These are phyloP conservation scores for Cardiocondyla obscurior DNA, from an alignment of 1,140 invertebrate species.

Conservation along the genomic window DNA sequence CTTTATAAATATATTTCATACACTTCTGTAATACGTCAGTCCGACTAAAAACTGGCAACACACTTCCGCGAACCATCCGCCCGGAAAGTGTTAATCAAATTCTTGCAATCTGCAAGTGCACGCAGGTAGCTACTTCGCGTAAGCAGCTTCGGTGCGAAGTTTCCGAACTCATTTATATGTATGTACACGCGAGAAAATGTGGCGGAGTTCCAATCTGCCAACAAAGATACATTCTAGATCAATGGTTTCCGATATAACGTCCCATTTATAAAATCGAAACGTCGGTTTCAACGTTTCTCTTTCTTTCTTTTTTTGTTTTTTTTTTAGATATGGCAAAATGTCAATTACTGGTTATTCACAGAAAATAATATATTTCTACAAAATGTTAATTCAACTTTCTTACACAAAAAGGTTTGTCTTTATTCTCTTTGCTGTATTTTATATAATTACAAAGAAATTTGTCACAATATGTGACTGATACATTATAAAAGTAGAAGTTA, in stretches of 20 bases:
- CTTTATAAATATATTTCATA: slow-evolving; percentile 14
- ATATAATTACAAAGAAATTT: slow-evolving; percentile 34
- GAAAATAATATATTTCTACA: slow-evolving; percentile 45
- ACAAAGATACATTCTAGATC: slow-evolving; percentile 8
- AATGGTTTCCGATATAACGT: not conserved
- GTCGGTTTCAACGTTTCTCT: not conserved
- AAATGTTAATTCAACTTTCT: slow-evolving; percentile 53
- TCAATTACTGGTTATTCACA: slow-evolving; percentile 25
- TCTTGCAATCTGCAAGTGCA: slow-evolving; percentile 33
- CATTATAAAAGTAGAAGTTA: not conserved
- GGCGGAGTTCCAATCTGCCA: not conserved
- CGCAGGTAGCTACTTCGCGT: slow-evolving; percentile 5
- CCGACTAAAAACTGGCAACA: not conserved
- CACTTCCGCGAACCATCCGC: not conserved
- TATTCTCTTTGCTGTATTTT: not conserved
- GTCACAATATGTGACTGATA: not conserved
- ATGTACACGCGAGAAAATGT: not conserved
- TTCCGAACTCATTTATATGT: slow-evolving; percentile 35
- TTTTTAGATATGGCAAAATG: not conserved
- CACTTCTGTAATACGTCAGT: not conserved
- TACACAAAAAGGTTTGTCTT: slow-evolving; percentile 14
- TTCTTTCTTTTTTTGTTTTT: too few species aligned
- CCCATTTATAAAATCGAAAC: not conserved
- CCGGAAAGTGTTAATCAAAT: slow-evolving; percentile 42
- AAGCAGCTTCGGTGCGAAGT: slow-evolving; percentile 16